Conservation (phyloP, 1,140 invertebrate genomes). For the Apis laboriosa region DNA sequence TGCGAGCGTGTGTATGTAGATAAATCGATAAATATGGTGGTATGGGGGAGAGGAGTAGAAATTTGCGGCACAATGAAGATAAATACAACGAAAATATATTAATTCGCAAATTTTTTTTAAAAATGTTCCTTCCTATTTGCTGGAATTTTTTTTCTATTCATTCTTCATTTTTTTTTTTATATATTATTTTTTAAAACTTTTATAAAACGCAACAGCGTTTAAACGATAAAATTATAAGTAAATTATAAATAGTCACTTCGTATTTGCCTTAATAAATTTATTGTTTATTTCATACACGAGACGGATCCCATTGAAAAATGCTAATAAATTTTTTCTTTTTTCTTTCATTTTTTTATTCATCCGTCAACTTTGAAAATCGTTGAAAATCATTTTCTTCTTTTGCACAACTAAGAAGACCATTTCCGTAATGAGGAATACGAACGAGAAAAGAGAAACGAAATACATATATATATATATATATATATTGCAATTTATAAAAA, state of each 20-base stretch:
- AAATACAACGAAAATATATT: conserved; percentile 8
- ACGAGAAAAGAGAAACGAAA: conserved; percentile 48
- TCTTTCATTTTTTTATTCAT: conserved; percentile 13
- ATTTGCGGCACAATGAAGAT: background rate
- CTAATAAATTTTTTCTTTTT: background rate
- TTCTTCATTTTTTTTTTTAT: conserved; percentile 17
- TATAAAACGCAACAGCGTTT: conserved; percentile 32
- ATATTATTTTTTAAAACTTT: conserved; percentile 15
- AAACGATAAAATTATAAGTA: conserved; percentile 30
- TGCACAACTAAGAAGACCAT: conserved; percentile 18
- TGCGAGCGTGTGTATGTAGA: background rate
- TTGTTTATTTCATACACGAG: background rate
- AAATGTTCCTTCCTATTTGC: conserved; percentile 29
- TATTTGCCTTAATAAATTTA: background rate
- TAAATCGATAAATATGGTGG: background rate
- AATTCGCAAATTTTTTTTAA: background rate
- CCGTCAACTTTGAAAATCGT: background rate
- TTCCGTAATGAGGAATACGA: conserved; percentile 27
- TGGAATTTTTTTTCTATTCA: conserved; percentile 1
- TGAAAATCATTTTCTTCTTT: conserved; percentile 5
- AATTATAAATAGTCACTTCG: background rate
- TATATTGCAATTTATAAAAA: background rate
- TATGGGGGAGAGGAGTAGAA: background rate
- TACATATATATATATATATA: background rate
- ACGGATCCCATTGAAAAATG: conserved; percentile 17